These are phyloP conservation scores for Onychorhynchus coronatus DNA, from an alignment of 2,113 vertebrate genomes.

Conservation along the genomic window DNA sequence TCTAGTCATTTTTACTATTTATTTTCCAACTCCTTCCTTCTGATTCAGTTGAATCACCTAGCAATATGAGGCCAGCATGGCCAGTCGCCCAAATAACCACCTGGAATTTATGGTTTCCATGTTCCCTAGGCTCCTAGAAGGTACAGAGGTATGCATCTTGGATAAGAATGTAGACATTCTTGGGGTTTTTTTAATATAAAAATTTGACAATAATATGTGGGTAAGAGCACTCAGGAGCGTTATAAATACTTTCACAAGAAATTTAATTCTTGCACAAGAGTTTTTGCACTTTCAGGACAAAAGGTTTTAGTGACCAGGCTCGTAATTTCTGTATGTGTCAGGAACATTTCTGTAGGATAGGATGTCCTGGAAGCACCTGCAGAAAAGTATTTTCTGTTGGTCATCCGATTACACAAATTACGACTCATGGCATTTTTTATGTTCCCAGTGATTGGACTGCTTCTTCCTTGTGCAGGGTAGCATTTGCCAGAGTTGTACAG, in stretches of 20 bases:
- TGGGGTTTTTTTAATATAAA: not conserved
- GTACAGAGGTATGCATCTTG: not conserved
- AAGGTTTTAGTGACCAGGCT: not conserved
- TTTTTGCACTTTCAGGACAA: not conserved
- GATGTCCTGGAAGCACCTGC: not conserved
- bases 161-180: not conserved
- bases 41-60: not conserved
- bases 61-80: not conserved
- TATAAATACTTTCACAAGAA: not conserved
- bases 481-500: not conserved
- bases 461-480: not conserved
- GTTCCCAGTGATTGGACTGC: not conserved
- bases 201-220: not conserved
- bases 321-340: not conserved
- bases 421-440: not conserved
- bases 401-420: not conserved
- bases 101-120: constrained; percentile 1
- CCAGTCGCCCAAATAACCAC: not conserved
- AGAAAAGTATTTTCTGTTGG: not conserved
- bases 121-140: not conserved
- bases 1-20: not conserved
- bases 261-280: not conserved
- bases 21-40: not conserved
- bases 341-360: not conserved
- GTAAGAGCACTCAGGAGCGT: not conserved